Base-by-base conservation (phyloP, 2,888 invertebrate species). In the Drepanosiphum platanoidis region DNA sequence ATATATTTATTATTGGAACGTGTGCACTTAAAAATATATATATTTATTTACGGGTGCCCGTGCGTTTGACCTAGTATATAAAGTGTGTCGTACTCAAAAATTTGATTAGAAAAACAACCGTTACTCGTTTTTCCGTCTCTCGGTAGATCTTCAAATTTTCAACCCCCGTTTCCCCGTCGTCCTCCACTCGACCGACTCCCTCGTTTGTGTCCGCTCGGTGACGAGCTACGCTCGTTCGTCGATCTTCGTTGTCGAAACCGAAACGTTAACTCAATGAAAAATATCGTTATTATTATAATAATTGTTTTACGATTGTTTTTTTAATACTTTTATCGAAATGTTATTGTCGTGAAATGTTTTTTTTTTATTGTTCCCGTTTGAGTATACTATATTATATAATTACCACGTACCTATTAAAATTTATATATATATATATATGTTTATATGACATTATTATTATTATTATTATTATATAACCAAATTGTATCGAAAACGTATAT, bases 281-380 rank as follows among this genome's bases (percentile, higher is more conserved):
- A n/a, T 22, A 18, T 1, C 42, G n/a, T n/a, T 4, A n/a, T 3
- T 64, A 13, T 64, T 30, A 30, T 13, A 30, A 46, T 46, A 46
- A 46, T 13, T n/a, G n/a, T n/a, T n/a, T n/a, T n/a, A 27, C 27
- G 27, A 30, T 64, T 64, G 13, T 64, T 27, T 27, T 64, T 64
- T 66, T 79, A n/a, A 66, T 86, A 86, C 75, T 61, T 78, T 34
- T 70, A 27, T 80, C 36, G 9, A 66, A 78, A 34, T 70, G 42
- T 68, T 68, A 80, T 68, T 66, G n/a, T 52, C 68, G 13, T 80
- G 1, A 46, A 52, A 80, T 78, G 34, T 34, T 58, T 77, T 77
- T 34, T 58, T 77, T 77, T 32, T 46, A 46, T 18, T 68, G 79
- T 80, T 52, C n/a, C 34, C 34, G 68, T 79, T 68, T 52, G 52